Conservation (phyloP, 2,113 vertebrate species). For the Vidua macroura region DNA sequence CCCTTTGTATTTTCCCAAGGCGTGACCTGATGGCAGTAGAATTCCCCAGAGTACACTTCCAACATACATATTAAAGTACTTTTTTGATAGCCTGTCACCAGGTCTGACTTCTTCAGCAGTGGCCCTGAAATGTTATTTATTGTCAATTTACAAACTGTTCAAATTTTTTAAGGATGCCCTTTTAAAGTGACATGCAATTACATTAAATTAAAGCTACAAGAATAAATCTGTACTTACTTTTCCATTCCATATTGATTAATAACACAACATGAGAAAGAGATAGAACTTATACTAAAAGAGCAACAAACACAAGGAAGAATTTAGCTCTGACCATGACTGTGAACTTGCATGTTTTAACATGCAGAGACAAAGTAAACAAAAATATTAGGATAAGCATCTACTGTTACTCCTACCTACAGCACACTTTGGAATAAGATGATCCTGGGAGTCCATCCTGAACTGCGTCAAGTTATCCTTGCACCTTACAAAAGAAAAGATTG, state of each 20-base stretch:
- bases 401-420: not conserved
- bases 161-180: not conserved
- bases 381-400: not conserved
- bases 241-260: not conserved
- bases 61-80: not conserved
- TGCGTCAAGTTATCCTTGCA: not conserved
- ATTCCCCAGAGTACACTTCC: not conserved
- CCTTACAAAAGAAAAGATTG: not conserved
- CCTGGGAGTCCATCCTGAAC: not conserved
- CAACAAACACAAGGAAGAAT: not conserved
- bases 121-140: not conserved
- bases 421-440: not conserved
- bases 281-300: fast-evolving
- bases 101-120: not conserved
- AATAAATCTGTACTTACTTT: not conserved
- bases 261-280: not conserved
- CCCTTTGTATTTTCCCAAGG: not conserved
- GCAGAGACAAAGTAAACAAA: not conserved
- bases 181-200: not conserved
- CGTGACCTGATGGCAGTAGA: not conserved
- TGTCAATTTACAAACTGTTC: not conserved
- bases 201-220: not conserved
- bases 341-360: not conserved
- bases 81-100: not conserved
- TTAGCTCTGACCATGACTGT: not conserved